These are phyloP conservation scores for Pachymerium ferrugineum DNA, from an alignment of 2,888 invertebrate genomes.

Conservation along the genomic window DNA sequence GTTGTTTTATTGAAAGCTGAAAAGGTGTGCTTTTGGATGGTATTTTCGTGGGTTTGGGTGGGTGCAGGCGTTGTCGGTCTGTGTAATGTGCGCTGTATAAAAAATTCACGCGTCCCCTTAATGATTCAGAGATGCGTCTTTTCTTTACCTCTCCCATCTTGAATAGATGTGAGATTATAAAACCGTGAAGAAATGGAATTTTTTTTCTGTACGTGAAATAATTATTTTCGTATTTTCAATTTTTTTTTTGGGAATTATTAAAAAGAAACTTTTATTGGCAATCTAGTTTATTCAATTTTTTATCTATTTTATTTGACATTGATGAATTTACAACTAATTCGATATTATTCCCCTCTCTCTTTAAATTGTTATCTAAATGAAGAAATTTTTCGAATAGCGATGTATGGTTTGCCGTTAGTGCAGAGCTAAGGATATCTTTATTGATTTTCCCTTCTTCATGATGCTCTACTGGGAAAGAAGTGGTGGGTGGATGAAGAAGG, in stretches of 20 bases:
- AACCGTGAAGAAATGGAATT: not conserved
- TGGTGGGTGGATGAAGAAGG: not conserved
- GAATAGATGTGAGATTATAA: not conserved
- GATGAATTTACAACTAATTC: not conserved
- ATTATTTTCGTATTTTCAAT: not conserved
- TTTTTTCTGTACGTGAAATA: no score
- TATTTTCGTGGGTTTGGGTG: constrained; percentile 2
- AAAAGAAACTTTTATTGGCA: not conserved
- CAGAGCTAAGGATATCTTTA: constrained; percentile 5
- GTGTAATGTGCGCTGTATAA: constrained; percentile 2
- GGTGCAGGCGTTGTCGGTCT: constrained; percentile 5
- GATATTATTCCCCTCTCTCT: constrained; percentile 5
- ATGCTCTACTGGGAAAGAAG: not conserved
- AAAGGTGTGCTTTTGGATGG: constrained; percentile 14
- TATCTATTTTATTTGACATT: not conserved
- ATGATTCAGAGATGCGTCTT: not conserved
- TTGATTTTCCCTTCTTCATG: constrained; percentile 1
- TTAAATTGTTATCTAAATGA: constrained; percentile 5
- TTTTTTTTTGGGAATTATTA: not conserved
- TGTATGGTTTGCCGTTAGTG: constrained; percentile 10
- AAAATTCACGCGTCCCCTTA: not conserved
- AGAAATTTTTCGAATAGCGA: constrained; percentile 1
- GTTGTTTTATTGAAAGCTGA: constrained; percentile 10
- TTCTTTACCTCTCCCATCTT: not conserved
- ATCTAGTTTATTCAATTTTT: not conserved